Percentiles rank a stretch among this genome's conserved stretches.
Conservation (phyloP, 1,140 invertebrate genomes). For the Megalopta genalis region DNA sequence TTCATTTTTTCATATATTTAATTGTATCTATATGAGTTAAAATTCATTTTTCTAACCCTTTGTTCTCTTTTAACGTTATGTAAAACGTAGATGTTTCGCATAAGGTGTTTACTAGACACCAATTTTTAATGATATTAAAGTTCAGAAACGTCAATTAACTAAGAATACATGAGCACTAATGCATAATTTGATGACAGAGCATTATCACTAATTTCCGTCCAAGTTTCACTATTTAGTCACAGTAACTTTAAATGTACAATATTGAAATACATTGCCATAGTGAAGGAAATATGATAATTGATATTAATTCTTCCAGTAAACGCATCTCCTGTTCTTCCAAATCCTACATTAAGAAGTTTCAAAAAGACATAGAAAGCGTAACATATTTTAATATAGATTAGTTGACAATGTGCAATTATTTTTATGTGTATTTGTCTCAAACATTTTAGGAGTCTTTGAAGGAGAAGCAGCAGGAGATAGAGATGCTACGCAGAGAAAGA, state of each 20-base stretch:
- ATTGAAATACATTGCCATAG: neutral
- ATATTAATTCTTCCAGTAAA: neutral
- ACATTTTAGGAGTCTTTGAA: conserved; percentile 90
- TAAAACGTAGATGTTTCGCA: neutral
- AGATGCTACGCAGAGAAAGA: conserved; percentile 92
- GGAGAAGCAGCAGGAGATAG: conserved; percentile 96
- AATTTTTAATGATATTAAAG: neutral
- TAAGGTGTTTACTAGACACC: neutral
- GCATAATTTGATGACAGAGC: conserved; percentile 1
- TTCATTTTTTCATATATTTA: no score
- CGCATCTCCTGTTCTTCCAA: neutral
- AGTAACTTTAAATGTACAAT: neutral
- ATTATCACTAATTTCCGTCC: conserved; percentile 10
- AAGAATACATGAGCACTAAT: neutral
- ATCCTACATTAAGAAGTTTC: neutral
- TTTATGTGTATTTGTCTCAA: neutral
- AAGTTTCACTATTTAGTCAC: neutral
- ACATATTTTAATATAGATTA: neutral
- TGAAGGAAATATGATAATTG: neutral
- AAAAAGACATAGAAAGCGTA: neutral
- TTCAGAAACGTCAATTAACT: neutral
- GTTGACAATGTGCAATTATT: neutral
- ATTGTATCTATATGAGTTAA: no score
- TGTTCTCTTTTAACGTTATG: neutral
- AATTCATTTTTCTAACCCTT: neutral